These are phyloP conservation scores for Phaenicophaeus curvirostris DNA, from an alignment of 2,797 vertebrate genomes.

Conservation along the genomic window DNA sequence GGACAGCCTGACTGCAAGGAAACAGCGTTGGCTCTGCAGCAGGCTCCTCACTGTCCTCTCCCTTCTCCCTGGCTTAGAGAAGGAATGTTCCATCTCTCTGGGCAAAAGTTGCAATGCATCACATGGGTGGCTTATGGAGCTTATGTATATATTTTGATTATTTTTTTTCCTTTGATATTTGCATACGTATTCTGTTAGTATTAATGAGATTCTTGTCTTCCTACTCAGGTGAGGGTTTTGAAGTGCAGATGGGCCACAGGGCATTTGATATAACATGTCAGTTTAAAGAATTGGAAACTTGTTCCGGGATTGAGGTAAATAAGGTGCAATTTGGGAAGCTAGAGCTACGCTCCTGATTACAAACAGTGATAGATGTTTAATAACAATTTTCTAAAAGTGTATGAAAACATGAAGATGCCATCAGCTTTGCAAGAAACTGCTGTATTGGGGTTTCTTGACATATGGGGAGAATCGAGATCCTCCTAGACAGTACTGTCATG, in stretches of 20 bases:
- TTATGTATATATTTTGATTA: background rate
- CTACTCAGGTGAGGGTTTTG: background rate
- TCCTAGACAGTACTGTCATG: background rate
- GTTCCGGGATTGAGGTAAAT: background rate
- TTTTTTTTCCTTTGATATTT: background rate
- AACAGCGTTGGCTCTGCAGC: background rate
- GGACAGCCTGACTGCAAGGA: background rate
- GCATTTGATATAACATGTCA: background rate
- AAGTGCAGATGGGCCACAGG: background rate
- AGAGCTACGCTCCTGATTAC: background rate
- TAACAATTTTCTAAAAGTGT: background rate
- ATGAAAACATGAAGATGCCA: background rate
- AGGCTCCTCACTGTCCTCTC: accelerated
- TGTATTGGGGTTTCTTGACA: background rate
- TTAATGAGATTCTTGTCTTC: background rate
- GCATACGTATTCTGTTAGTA: background rate
- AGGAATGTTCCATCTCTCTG: background rate
- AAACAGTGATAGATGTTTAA: background rate
- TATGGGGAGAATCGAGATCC: background rate
- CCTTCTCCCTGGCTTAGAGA: accelerated
- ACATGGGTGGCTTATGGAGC: background rate
- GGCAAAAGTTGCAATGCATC: background rate
- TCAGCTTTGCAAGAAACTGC: background rate
- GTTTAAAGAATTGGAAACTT: background rate
- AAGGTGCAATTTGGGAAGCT: background rate